Evolutionary conservation across 2,113 vertebrate species (phyloP), one percentile per base, ranked within the genome.

Genomic region (Syngnathus floridae): DNA sequence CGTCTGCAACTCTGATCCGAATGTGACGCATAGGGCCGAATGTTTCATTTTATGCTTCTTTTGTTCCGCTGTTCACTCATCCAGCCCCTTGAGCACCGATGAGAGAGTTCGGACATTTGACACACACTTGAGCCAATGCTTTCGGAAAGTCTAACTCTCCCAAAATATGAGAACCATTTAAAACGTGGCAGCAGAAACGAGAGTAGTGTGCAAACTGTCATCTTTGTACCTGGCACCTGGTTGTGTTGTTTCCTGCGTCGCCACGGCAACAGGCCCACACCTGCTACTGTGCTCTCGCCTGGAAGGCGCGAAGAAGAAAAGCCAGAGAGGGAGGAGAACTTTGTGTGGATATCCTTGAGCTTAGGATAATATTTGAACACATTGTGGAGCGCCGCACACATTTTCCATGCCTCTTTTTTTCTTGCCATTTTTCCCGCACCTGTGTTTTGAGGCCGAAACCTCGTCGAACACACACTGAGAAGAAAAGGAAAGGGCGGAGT

Each of bases 181-280:
- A 46, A 46, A 46, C 6, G 16, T 46, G 43, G 43, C 43, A 16
- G 14, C 43, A 16, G 43, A 17, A 5, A 21, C 7, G 0, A 10
- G 7, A 37, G 56, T 58, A 10, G 56, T 37, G 38, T 22, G 58
- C 19, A 22, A 16, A 14, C 3, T 4, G n/a, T 13, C 12, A 7
- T 43, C 8, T 43, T 16, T 14, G 5, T 60, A 22, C 59, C 21
- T 43, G 59, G 21, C 59, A 26, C 58, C 57, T 48, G 79, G 72
- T 81, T 80, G 78, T 83, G 72, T 86, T 80, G 52, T 76, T 62
- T 67, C 67, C 58, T 58, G 7, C 26, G 77, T 88, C 67, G 2
- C 83, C 79, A 75, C 72, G 83, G 86, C 64, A 86, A 88, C 88
- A 75, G 73, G 54, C 82, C 80, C 83, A 84, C 85, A 86, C 85